Conservation (phyloP, 2,113 vertebrate species). For the Anolis sagrei region DNA sequence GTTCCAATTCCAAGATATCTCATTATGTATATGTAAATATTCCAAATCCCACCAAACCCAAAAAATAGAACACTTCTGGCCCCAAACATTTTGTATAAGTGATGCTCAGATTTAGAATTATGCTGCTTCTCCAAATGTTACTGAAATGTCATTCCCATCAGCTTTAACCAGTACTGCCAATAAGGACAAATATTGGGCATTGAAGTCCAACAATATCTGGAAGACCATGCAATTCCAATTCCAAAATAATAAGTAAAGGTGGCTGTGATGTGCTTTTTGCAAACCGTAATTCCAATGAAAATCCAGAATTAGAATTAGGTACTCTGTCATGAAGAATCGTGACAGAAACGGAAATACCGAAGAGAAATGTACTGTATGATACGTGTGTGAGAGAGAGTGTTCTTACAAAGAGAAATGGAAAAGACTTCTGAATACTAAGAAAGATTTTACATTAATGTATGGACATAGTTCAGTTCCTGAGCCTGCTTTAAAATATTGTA, state of each 20-base stretch:
- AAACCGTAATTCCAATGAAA: not conserved
- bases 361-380: conserved; percentile 40
- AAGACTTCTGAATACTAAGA: conserved; percentile 33
- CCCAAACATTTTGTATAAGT: too few species aligned
- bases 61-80: too few species aligned
- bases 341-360: conserved; percentile 31
- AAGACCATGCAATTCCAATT: too few species aligned
- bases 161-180: not conserved
- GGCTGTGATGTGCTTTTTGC: not conserved
- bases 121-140: too few species aligned
- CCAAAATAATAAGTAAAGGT: not conserved
- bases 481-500: conserved; percentile 27
- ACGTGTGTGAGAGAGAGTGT: not conserved
- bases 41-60: too few species aligned
- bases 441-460: conserved; percentile 32
- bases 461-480: conserved; percentile 49
- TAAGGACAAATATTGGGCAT: not conserved
- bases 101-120: not conserved
- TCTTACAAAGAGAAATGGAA: conserved; percentile 22
- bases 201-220: too few species aligned
- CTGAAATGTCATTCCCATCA: not conserved
- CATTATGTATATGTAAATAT: too few species aligned
- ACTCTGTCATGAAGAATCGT: conserved; percentile 47
- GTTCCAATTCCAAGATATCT: too few species aligned
- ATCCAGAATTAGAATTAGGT: conserved; percentile 46